These are phyloP conservation scores for Chamaetylas fuelleborni DNA, from an alignment of 2,113 vertebrate genomes.

Conservation along the genomic window DNA sequence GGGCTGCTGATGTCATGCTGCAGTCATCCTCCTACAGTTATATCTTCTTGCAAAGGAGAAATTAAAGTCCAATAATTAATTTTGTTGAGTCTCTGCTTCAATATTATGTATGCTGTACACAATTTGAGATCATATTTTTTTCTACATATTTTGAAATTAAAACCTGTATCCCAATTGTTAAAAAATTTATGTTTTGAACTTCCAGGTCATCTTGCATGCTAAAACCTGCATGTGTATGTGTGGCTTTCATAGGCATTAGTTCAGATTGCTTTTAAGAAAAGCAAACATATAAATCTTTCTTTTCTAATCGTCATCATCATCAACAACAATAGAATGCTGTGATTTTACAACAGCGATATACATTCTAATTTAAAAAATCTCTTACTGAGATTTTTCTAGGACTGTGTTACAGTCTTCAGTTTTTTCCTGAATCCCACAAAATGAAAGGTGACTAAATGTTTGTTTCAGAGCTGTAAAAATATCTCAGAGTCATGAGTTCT, in stretches of 20 bases:
- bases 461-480: not conserved
- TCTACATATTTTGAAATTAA: not conserved
- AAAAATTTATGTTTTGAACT: not conserved
- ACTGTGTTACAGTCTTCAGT: not conserved
- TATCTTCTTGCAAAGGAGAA: not conserved
- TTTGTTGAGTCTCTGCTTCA: not conserved
- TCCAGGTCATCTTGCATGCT: not conserved
- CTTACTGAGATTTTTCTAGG: not conserved
- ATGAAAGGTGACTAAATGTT: not conserved
- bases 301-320: not conserved
- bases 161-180: not conserved
- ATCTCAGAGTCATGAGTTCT: not conserved
- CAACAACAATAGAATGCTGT: not conserved
- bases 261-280: not conserved
- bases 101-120: not conserved
- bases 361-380: not conserved
- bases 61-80: not conserved
- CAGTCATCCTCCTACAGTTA: not conserved
- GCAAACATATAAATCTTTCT: not conserved
- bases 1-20: accelerated
- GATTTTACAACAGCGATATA: accelerated
- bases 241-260: not conserved
- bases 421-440: not conserved
- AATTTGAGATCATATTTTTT: not conserved
- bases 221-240: accelerated